Evolutionary conservation across 2,888 invertebrate species (phyloP), one percentile per base, ranked within the genome.

Genomic region (Erebia ligea): DNA sequence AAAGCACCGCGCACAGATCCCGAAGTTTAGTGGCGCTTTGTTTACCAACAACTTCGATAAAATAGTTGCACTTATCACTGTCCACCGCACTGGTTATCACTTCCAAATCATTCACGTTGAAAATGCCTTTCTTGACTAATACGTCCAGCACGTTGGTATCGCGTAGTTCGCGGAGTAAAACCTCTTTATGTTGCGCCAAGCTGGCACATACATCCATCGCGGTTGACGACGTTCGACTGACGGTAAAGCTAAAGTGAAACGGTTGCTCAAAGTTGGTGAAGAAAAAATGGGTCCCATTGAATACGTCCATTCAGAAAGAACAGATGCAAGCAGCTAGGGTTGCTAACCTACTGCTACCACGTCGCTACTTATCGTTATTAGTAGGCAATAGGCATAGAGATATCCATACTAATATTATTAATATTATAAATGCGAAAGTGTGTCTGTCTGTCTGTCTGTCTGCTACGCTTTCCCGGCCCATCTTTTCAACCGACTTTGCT

Each of bases 111-210:
- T 94, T 93, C 76, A 95, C 89, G 80, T 91, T 95, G 73, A 95
- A 93, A 76, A 95, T 92, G 65, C 95, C 95, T 81, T 95, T 95
- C 83, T 95, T 95, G 69, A 95, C 95, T 72, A 95, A 90, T 75
- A 95, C 94, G 74, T 95, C 94, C 77, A 95, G 82, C 67, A 95
- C 88, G 84, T 95, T 95, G 74, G 95, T 95, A 76, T 94, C 94
- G 81, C 94, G 92, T 77, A 95, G 84, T 89, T 95, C 95, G 73
- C 94, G 94, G 80, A 95, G 91, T 79, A 95, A 93, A 73, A 94
- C 94, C 64, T 94, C 90, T 86, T 95, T 95, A 86, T 95, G 95
- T 68, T 95, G 94, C 78, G 94, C 90, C 71, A 95, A 88, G 76
- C 95, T 91, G 79, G 94, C 94, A 84, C 95, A 94, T 77, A 95